Evolutionary conservation across 2,797 vertebrate species (phyloP).

Genomic region (Catostomus latipinnis): DNA sequence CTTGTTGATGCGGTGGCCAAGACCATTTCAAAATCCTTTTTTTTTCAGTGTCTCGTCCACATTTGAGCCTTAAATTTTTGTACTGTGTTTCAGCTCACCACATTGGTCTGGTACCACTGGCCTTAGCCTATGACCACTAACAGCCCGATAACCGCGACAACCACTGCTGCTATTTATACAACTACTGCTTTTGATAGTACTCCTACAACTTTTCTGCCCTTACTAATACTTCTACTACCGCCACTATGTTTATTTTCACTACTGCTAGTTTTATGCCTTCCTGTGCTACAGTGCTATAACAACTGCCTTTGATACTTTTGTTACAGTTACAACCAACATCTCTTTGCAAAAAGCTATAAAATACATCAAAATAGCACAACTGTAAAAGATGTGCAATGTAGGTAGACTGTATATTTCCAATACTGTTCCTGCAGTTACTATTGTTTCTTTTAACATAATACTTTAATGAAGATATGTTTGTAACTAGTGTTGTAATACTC

Average conservation of each 20-base stretch:
- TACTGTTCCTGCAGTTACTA: not conserved
- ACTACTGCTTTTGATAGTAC: constrained; percentile 37
- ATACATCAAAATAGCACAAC: too few species aligned
- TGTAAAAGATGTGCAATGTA: too few species aligned
- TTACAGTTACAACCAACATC: too few species aligned
- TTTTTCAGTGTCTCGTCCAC: constrained; percentile 25
- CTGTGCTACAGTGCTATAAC: not conserved
- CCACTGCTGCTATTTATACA: constrained; percentile 47
- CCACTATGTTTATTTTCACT: constrained; percentile 14
- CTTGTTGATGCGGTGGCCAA: constrained; percentile 36
- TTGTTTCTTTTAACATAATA: too few species aligned
- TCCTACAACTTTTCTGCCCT: constrained; percentile 41
- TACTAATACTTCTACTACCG: constrained; percentile 43
- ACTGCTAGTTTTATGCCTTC: constrained; percentile 1
- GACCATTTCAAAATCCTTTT: constrained; percentile 44
- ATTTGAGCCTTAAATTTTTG: constrained; percentile 43
- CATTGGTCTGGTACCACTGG: constrained; percentile 31
- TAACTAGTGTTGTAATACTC: too few species aligned
- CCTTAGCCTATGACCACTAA: constrained; percentile 33
- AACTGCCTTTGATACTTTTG: not conserved
- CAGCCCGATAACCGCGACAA: constrained; percentile 25
- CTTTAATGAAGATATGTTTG: too few species aligned
- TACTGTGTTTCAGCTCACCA: constrained; percentile 37
- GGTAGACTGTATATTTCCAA: too few species aligned
- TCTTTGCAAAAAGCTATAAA: too few species aligned